phyloP scores from a whole-genome alignment of 2,888 invertebrate species.

The Agrilus biguttatus region DNA sequence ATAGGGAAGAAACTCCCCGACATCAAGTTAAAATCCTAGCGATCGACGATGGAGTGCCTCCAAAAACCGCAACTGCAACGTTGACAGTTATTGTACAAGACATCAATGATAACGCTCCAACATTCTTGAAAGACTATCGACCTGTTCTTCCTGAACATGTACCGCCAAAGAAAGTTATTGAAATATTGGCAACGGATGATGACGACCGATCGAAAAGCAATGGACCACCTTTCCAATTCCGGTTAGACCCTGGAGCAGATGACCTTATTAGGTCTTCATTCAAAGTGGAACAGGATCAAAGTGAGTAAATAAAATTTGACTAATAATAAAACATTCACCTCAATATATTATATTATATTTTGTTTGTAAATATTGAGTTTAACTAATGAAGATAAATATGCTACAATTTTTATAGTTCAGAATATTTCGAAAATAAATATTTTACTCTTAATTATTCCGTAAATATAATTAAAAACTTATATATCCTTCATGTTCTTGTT shows the following conservation, averaged over 20 bases:
- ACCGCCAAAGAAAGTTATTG: constrained; percentile 80
- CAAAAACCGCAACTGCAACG: constrained; percentile 87
- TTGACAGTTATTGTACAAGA: constrained; percentile 89
- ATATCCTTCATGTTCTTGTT: background rate
- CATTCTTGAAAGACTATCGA: constrained; percentile 81
- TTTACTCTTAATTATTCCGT: background rate
- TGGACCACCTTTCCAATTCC: constrained; percentile 92
- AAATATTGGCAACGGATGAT: constrained; percentile 85
- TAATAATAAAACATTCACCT: constrained; percentile 5
- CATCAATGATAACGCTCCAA: constrained; percentile 89
- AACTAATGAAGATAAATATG: background rate
- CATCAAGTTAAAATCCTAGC: constrained; percentile 95
- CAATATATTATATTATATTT: background rate
- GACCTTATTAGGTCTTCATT: constrained; percentile 89
- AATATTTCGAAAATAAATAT: background rate
- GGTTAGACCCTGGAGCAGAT: constrained; percentile 85
- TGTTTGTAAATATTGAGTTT: background rate
- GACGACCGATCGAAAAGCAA: constrained; percentile 89
- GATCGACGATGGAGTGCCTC: constrained; percentile 86
- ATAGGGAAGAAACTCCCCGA: constrained; percentile 86
- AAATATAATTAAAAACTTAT: background rate
- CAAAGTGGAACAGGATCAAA: constrained; percentile 93
- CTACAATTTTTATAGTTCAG: background rate
- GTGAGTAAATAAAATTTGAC: constrained; percentile 36
- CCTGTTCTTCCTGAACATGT: constrained; percentile 89